Conservation (phyloP, 2,888 invertebrate genomes). For the Patella ulyssiponensis region DNA sequence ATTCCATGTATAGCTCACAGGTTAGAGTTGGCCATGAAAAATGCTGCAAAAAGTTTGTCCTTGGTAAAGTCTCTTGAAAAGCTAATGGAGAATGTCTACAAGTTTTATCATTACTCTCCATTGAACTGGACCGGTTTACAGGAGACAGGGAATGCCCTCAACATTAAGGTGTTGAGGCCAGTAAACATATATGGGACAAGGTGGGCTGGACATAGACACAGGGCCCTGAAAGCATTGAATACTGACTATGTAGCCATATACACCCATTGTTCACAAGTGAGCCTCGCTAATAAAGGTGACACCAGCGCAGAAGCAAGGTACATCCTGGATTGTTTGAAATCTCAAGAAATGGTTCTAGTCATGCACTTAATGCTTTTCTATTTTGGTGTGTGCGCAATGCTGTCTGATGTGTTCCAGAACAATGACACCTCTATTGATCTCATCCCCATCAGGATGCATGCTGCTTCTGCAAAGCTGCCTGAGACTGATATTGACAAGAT, state of each 20-base stretch:
- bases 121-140: slow-evolving; percentile 21
- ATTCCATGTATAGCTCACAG: slow-evolving; percentile 15
- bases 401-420: slow-evolving; percentile 14
- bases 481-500: slow-evolving; percentile 12
- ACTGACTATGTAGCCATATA: background rate
- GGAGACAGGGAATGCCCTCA: slow-evolving; percentile 14
- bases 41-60: background rate
- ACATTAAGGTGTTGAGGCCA: slow-evolving; percentile 7
- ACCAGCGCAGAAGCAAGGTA: no score
- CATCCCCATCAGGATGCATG: slow-evolving; percentile 14
- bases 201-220: slow-evolving; percentile 11
- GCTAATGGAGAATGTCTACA: slow-evolving; percentile 15
- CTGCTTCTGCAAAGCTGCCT: slow-evolving; percentile 10
- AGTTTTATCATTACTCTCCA: slow-evolving; percentile 21
- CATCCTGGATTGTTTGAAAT: background rate
- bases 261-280: no score
- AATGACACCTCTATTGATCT: slow-evolving; percentile 14
- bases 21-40: background rate
- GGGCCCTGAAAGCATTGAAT: background rate
- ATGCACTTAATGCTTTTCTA: slow-evolving; percentile 10
- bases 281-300: no score
- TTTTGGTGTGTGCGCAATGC: slow-evolving; percentile 1
- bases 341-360: slow-evolving; percentile 12
- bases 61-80: slow-evolving; percentile 15
- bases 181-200: slow-evolving; percentile 11